Percentiles rank a stretch among this genome's conserved stretches.
Conservation (phyloP, 1,140 invertebrate genomes). For the Plutomurus gul region DNA sequence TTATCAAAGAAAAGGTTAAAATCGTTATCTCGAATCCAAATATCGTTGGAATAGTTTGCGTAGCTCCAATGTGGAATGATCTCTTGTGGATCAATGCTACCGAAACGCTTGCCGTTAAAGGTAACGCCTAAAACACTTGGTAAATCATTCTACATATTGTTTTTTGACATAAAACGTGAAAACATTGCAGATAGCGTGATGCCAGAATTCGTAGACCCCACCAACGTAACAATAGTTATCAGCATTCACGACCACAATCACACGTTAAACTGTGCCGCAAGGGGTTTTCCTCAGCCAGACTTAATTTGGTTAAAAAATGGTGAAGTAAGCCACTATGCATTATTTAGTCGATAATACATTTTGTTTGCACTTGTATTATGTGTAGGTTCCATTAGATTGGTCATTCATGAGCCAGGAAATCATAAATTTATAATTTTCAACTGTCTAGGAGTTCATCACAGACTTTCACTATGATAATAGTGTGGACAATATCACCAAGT, state of each 20-base stretch:
- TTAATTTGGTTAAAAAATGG: constrained; percentile 37
- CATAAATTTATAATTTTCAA: not conserved
- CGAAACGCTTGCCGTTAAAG: not conserved
- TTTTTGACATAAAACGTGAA: too few relatives aligned
- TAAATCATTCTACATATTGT: too few relatives aligned
- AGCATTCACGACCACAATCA: not conserved
- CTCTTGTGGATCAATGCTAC: not conserved
- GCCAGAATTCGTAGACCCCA: constrained; percentile 17
- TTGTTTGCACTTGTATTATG: not conserved
- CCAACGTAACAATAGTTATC: constrained; percentile 16
- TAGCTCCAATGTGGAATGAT: constrained; percentile 40
- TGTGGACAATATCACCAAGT: constrained; percentile 7
- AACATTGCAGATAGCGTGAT: not conserved
- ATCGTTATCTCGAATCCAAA: constrained; percentile 4
- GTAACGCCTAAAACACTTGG: not conserved
- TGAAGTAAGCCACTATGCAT: not conserved
- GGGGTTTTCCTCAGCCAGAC: constrained; percentile 36
- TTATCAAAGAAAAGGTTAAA: not conserved
- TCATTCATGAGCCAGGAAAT: not conserved
- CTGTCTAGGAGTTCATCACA: constrained; percentile 8
- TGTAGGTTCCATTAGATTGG: not conserved
- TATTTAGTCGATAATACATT: not conserved
- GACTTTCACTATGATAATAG: constrained; percentile 8
- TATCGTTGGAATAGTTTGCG: constrained; percentile 5
- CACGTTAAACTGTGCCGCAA: constrained; percentile 17